A percentile compares a stretch with the other conserved stretches of the same genome.
Conservation (phyloP, 2,797 vertebrate species). For the Spinus pinus region DNA sequence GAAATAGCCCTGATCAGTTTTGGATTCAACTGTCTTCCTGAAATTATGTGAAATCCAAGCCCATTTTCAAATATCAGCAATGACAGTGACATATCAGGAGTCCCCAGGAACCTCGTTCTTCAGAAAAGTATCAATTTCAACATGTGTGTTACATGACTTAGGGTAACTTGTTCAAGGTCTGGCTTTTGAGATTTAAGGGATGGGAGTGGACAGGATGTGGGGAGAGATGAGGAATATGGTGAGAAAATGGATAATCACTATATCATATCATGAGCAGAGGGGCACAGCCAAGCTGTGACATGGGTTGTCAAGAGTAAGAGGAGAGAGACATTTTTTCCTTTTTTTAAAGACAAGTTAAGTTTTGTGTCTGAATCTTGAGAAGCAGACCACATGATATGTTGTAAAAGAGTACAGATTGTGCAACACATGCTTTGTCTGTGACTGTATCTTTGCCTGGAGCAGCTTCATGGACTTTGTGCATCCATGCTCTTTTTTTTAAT, state of each 20-base stretch:
- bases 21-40: background rate
- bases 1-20: background rate
- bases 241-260: background rate
- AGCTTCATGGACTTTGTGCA: background rate
- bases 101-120: background rate
- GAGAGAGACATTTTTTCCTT: background rate
- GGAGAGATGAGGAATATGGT: background rate
- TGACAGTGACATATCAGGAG: background rate
- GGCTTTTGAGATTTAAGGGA: background rate
- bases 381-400: background rate
- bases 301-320: background rate
- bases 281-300: background rate
- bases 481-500: background rate
- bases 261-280: background rate
- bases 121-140: background rate
- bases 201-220: background rate
- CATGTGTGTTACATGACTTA: background rate
- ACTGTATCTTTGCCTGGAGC: background rate
- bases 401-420: background rate
- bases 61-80: background rate
- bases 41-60: background rate
- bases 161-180: background rate
- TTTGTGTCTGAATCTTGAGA: background rate
- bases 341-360: background rate
- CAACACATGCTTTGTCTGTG: background rate